Base-by-base conservation (phyloP, 2,797 vertebrate species). In the Lithobates pipiens region DNA sequence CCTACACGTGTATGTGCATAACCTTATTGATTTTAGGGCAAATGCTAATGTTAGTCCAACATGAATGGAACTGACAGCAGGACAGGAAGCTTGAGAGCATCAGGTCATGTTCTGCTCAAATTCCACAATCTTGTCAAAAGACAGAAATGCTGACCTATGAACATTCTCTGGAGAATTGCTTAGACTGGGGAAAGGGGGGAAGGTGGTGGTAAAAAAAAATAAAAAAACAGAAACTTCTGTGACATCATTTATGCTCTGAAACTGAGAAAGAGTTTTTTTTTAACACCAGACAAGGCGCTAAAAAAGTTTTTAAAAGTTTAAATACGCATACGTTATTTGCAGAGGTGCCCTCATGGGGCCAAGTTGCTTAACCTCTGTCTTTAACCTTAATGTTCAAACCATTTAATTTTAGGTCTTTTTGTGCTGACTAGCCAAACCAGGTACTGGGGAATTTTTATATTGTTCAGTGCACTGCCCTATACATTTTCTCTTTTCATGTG, bases 11-110 rank as follows among this genome's bases (percentile, higher is more conserved):
- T 85, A 91, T 88, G 84, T 77, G 83, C 89, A 88, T 87, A 91
- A 91, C 90, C 89, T 89, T 90, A 92, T 89, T 89, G 90, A 92
- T 92, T 89, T 84, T 80, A 88, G 84, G n/a, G 42, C 86, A 85
- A 82, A 61, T 61, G 54, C 74, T 57, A 88, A 89, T 88, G 87
- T 89, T 86, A 89, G 86, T 68, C 84, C 86, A 81, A 89, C 83
- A 90, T 77, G 88, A 89, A 81, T 73, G 77, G 86, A 90, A 88
- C 85, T 89, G 88, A 91, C 89, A 91, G 85, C 82, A 86, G 82
- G 88, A 90, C 74, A 89, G 88, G 84, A 89, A 90, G 89, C 88
- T 91, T 80, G 88, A 88, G 85, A 75, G 86, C 88, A 89, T 89
- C 89, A 88, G 70, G 82, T 50, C 42, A 79, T 25, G 32, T 18